These are phyloP conservation scores for Alcis repandata DNA, from an alignment of 2,888 invertebrate genomes.

Conservation along the genomic window DNA sequence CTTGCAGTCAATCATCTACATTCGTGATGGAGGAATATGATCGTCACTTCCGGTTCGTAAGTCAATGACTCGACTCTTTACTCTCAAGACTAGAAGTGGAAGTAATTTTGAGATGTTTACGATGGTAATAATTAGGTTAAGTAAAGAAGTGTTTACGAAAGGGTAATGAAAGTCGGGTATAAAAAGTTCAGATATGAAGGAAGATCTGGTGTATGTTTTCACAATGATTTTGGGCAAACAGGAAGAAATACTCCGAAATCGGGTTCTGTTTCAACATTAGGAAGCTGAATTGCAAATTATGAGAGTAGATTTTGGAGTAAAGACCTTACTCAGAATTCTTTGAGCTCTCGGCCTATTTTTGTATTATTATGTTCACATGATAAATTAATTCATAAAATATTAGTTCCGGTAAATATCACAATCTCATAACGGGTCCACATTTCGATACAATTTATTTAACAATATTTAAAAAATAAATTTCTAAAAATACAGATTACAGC, in stretches of 20 bases:
- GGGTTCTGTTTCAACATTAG: too few species aligned
- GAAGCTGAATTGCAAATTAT: too few species aligned
- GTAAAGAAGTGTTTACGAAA: slow-evolving; percentile 32
- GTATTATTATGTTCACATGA: background rate
- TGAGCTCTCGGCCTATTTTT: slow-evolving; percentile 2
- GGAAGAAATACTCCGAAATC: background rate
- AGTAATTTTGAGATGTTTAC: slow-evolving; percentile 41
- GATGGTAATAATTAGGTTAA: slow-evolving; percentile 36
- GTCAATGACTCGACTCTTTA: slow-evolving; percentile 67
- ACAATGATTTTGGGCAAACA: background rate
- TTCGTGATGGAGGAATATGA: slow-evolving; percentile 84
- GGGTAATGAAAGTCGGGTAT: slow-evolving; percentile 2
- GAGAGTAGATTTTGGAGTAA: background rate
- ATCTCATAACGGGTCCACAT: too few species aligned
- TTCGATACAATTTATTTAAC: too few species aligned
- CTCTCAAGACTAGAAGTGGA: slow-evolving; percentile 34
- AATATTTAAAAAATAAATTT: too few species aligned
- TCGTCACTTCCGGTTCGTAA: slow-evolving; percentile 79
- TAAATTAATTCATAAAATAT: too few species aligned
- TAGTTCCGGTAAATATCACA: too few species aligned
- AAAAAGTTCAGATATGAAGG: background rate
- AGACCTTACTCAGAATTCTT: background rate
- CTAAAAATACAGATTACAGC: too few species aligned
- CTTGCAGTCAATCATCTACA: slow-evolving; percentile 82
- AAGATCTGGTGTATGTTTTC: slow-evolving; percentile 7